Evolutionary conservation across 2,113 vertebrate genomes (phyloP), one percentile per base, ranked within the genome.

Genomic region (Ciconia stormi): DNA sequence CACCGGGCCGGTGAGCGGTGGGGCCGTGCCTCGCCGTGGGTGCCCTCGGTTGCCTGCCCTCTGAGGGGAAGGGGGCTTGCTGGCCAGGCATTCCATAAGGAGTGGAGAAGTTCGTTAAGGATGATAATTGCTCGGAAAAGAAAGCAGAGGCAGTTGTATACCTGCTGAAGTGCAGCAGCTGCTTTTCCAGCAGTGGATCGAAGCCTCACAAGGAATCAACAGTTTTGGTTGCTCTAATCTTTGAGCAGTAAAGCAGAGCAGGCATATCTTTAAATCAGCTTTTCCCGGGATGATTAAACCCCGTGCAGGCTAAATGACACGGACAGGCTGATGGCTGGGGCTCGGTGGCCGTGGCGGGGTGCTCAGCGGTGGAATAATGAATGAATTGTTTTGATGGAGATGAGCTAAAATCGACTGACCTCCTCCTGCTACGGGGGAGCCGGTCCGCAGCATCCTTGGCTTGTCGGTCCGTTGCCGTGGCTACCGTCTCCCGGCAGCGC

Each of bases 391-490:
- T 65, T 34, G 53, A 58, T 83, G 82, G 90, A 53, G 36, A 47
- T 44, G 82, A 96, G 36, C 69, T 42, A 34, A 85, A 88, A 73
- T 4, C 3, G 52, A 93, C 98, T 97, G 87, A 98, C 98, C 98
- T 97, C 81, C 62, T 90, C 36, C 91, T 66, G 81, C 90, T 87
- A 56, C 46, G 79, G 55, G 90, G 53, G 61, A 84, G 76, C 36
- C 16, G 69, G 46, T 73, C 52, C 47, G 94, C 84, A 93, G 95
- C 98, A 96, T 97, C 97, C 82, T 93, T 40, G 40, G 91, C 13
- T 89, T 73, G 40, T 90, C 15, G 27, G 49, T 50, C 82, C n/a
- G 97, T 98, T 96, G 97, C 97, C 63, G 90, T 93, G 97, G 97
- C 93, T 91, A 96, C 97, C 16, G 29, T 81, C 94, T 97, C 94